A percentile compares a stretch with the other conserved stretches of the same genome.
These are phyloP conservation scores for Sicus ferrugineus DNA, from an alignment of 2,888 invertebrate species.

Conservation along the genomic window DNA sequence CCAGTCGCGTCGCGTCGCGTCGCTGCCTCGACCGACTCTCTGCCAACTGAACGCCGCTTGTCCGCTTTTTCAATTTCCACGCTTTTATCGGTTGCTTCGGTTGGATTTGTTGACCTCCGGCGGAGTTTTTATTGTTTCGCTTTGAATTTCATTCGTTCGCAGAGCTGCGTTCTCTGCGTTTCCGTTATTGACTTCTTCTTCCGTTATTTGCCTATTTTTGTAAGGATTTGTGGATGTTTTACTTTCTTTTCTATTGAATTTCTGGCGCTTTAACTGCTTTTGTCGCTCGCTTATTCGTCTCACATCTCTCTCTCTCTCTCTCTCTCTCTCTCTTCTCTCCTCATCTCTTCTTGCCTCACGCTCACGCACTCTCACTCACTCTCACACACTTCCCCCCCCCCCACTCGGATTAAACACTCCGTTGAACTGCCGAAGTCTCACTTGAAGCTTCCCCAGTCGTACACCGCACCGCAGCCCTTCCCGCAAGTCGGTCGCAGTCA, in stretches of 20 bases:
- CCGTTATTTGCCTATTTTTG: background rate
- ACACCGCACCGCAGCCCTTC: slow-evolving; percentile 19
- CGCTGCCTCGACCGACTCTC: background rate
- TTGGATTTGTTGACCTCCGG: slow-evolving; percentile 34
- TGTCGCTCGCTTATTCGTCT: background rate
- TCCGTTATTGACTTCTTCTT: background rate
- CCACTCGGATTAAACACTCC: background rate
- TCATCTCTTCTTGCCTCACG: slow-evolving; percentile 10
- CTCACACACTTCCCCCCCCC: background rate
- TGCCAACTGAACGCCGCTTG: slow-evolving; percentile 8
- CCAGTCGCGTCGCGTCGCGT: too few relatives aligned
- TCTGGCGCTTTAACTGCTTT: too few relatives aligned
- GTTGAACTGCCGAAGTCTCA: background rate
- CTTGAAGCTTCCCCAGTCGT: background rate
- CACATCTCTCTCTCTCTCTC: background rate
- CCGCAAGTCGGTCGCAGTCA: background rate
- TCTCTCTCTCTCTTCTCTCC: background rate
- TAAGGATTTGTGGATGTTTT: background rate
- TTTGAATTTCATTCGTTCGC: background rate
- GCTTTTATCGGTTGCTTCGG: slow-evolving; percentile 28
- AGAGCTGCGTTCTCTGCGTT: background rate
- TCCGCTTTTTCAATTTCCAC: slow-evolving; percentile 26
- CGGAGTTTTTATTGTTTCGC: slow-evolving; percentile 10
- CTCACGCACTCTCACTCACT: background rate
- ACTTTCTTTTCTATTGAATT: background rate